Evolutionary conservation across 2,113 vertebrate species (phyloP), one percentile per base, ranked within the genome.

Genomic region (Seriola rivoliana): DNA sequence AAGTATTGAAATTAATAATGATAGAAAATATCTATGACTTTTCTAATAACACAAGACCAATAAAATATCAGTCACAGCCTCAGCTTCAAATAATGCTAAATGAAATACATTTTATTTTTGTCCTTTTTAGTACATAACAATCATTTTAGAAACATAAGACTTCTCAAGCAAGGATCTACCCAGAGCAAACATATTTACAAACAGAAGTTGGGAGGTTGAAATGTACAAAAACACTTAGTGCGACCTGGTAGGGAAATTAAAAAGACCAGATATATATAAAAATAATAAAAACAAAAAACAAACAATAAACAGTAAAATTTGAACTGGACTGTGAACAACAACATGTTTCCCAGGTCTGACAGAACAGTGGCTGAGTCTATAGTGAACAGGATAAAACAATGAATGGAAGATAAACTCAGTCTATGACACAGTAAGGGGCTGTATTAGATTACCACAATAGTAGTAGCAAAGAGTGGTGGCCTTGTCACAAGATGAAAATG

Each of bases 61-160:
- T 89, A 91, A 91, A 91, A 95, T 77, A 93, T 94, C 91, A 93
- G 93, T 91, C 92, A 90, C 87, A 92, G 90, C 88, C 91, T 94
- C 88, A 55, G 77, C 87, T 92, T 88, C 80, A 93, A 93, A 93
- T 92, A 94, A 94, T 85, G 93, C 95, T 96, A 96, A 95, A 95
- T 92, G 93, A 95, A 94, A 92, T 95, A 96, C 92, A 93, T 88
- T 94, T 95, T 93, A 92, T 94, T 95, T 95, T 94, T 94, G 91
- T 92, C 88, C 85, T 93, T 96, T 95, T 96, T 95, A 96, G 95
- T 96, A 95, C 94, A 95, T 94, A 94, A 92, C 81, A 88, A 88
- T 93, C 80, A 93, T 94, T 95, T 95, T 94, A 94, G 92, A 95
- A 95, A 94, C 92, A 93, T 93, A 95, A 94, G 92, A 95, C 91